A percentile compares a stretch with the other conserved stretches of the same genome.
phyloP scores from a whole-genome alignment of 2,113 vertebrate genomes.

The Peromyscus maniculatus region DNA sequence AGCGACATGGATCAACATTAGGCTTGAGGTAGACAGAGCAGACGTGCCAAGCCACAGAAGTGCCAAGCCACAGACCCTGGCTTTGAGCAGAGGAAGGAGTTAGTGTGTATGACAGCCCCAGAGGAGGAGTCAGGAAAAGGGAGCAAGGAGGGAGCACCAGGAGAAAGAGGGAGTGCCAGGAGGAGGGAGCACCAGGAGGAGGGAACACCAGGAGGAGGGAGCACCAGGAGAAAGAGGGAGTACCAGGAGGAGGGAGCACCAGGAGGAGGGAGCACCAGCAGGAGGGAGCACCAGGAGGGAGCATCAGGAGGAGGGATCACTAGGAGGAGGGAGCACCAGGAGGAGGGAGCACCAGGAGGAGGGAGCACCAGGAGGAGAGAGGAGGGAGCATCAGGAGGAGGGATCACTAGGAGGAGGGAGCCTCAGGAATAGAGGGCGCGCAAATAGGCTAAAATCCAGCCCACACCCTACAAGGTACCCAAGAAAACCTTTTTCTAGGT shows the following conservation, averaged over 20 bases:
- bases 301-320: no score
- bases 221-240: no score
- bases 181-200: background rate
- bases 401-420: no score
- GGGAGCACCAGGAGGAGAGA: no score
- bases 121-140: background rate
- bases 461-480: background rate
- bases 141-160: background rate
- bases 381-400: no score
- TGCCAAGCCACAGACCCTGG: background rate
- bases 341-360: no score
- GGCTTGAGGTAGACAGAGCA: background rate
- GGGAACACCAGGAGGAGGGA: background rate
- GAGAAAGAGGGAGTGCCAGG: no score
- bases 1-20: background rate
- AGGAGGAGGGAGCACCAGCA: background rate
- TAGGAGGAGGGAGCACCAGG: no score
- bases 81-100: no score
- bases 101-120: no score
- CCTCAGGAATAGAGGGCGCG: background rate
- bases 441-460: background rate
- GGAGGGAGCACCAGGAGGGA: background rate
- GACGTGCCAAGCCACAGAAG: background rate
- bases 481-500: background rate
- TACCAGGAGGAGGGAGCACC: background rate